Conservation (phyloP, 2,888 invertebrate species). For the Antheraea yamamai region DNA sequence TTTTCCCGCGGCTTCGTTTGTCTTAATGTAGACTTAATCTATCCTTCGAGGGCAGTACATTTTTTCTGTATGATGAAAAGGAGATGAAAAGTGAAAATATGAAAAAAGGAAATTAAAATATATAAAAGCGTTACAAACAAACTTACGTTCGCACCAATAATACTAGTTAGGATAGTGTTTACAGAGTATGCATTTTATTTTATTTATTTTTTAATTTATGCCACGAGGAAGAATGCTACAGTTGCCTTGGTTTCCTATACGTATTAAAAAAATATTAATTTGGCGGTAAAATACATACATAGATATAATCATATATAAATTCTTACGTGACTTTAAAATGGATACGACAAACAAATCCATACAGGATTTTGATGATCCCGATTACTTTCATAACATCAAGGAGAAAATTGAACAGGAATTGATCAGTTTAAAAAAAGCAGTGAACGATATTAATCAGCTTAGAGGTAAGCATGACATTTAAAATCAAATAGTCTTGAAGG, state of each 20-base stretch:
- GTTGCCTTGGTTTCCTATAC: background rate
- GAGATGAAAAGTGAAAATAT: no score
- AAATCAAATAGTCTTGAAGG: background rate
- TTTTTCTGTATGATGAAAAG: no score
- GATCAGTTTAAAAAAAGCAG: constrained; percentile 60
- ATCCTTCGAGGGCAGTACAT: no score
- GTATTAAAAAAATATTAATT: background rate
- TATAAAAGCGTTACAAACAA: no score
- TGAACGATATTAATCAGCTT: constrained; percentile 64
- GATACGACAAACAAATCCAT: constrained; percentile 18
- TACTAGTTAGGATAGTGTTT: no score
- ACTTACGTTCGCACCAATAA: no score
- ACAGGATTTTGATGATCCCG: constrained; percentile 47
- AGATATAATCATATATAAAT: background rate
- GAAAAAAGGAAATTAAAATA: no score
- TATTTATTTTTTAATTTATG: background rate
- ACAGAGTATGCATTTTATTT: background rate
- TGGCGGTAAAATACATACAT: background rate
- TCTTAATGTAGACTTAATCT: no score
- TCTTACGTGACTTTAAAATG: constrained; percentile 19
- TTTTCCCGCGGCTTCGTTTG: no score
- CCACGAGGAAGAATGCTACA: background rate
- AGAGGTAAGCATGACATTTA: constrained; percentile 49
- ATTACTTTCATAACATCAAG: constrained; percentile 51
- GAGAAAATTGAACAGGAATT: constrained; percentile 57